A percentile compares a stretch with the other conserved stretches of the same genome.
Conservation (phyloP, 2,113 vertebrate species). For the Fulmarus glacialis region DNA sequence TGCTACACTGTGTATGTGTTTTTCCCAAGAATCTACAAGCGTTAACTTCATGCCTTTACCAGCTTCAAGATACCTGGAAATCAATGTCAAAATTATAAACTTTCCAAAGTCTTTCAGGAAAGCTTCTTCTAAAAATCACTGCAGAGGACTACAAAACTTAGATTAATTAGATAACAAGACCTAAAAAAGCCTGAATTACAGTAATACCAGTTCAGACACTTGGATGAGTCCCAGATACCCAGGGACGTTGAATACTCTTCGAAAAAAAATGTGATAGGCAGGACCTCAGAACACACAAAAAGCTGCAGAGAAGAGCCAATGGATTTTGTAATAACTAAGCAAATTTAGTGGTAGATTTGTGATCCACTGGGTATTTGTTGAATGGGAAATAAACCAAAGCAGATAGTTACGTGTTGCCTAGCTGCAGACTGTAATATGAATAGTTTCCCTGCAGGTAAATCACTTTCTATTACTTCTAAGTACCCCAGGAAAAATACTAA, state of each 20-base stretch:
- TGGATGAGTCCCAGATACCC: neutral
- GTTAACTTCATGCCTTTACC: neutral
- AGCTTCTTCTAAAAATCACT: neutral
- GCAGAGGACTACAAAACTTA: neutral
- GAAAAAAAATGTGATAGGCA: neutral
- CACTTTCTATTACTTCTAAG: slow-evolving; percentile 37
- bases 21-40: neutral
- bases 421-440: slow-evolving; percentile 20
- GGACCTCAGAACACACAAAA: neutral
- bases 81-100: neutral
- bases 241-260: neutral
- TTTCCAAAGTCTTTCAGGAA: neutral
- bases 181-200: neutral
- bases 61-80: neutral
- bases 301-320: neutral
- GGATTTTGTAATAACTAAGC: neutral
- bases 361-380: neutral
- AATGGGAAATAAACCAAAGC: slow-evolving; percentile 24
- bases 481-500: slow-evolving; percentile 57
- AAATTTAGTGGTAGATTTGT: slow-evolving; percentile 6
- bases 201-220: neutral
- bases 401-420: neutral
- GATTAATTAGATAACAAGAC: neutral
- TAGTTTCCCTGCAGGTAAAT: slow-evolving; percentile 47
- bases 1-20: neutral